phyloP scores from a whole-genome alignment of 1,140 invertebrate species.

The Pinna nobilis region DNA sequence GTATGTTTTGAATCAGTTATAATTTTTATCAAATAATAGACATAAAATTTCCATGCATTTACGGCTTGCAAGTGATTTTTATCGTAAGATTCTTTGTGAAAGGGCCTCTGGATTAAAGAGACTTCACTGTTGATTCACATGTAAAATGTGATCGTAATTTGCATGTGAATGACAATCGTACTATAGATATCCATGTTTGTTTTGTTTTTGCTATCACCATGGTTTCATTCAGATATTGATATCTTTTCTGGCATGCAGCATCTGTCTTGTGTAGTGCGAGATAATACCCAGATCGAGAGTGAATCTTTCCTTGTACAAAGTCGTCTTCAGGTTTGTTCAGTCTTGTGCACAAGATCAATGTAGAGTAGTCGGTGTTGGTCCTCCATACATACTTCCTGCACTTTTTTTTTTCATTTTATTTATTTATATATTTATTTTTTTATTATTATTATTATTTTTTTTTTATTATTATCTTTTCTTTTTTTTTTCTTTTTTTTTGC shows the following conservation, averaged over 20 bases:
- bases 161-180: neutral
- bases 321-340: conserved; percentile 62
- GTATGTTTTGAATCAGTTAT: too few relatives aligned
- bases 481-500: neutral
- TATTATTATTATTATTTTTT: neutral
- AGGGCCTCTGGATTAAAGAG: too few relatives aligned
- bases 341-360: neutral
- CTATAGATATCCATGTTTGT: conserved; percentile 6
- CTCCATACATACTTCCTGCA: neutral
- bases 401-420: neutral
- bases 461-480: neutral
- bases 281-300: conserved; percentile 54
- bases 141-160: neutral
- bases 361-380: conserved; percentile 1
- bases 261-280: conserved; percentile 56
- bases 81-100: too few relatives aligned
- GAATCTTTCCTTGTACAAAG: conserved; percentile 55
- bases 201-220: too few relatives aligned
- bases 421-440: neutral
- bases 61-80: too few relatives aligned
- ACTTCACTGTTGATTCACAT: neutral
- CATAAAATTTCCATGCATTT: too few relatives aligned
- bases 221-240: too few relatives aligned
- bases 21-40: too few relatives aligned
- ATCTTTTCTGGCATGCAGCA: conserved; percentile 57